Percentiles rank a stretch among this genome's conserved stretches.
Evolutionary conservation across 2,888 invertebrate genomes (phyloP).

Genomic region (Pyralis farinalis): DNA sequence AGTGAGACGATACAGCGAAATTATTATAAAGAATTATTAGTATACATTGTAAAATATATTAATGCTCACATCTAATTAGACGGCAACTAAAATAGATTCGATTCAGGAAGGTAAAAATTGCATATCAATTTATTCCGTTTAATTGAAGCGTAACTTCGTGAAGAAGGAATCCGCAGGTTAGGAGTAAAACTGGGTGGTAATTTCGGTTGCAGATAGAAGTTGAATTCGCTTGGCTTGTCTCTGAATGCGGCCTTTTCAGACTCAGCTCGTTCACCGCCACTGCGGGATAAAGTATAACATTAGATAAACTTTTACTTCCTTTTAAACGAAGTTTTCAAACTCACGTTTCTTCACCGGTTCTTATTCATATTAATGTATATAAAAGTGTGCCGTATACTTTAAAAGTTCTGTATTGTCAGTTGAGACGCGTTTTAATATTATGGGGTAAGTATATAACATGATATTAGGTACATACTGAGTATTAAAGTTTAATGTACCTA

Average conservation of each 20-base stretch:
- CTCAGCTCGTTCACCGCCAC: constrained; percentile 73
- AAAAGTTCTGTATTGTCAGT: too few species aligned
- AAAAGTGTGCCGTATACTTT: constrained; percentile 15
- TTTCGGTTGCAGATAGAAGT: constrained; percentile 36
- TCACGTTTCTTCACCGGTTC: constrained; percentile 6
- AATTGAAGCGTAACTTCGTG: constrained; percentile 34
- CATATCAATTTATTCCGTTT: constrained; percentile 21
- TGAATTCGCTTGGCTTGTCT: constrained; percentile 51
- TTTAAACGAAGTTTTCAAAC: constrained; percentile 20
- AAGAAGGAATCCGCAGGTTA: constrained; percentile 43
- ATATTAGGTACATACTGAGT: too few species aligned
- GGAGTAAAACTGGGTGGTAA: constrained; percentile 40
- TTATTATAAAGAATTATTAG: constrained; percentile 15
- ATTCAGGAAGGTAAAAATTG: neutral
- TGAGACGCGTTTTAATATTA: too few species aligned
- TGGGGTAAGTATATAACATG: too few species aligned
- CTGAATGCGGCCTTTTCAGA: constrained; percentile 59
- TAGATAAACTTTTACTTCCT: constrained; percentile 18
- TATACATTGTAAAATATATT: constrained; percentile 10
- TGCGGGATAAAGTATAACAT: constrained; percentile 29
- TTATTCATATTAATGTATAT: constrained; percentile 24
- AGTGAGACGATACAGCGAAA: constrained; percentile 53
- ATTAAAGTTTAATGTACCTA: too few species aligned
- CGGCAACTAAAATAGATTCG: too few species aligned
- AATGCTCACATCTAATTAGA: too few species aligned